Conservation (phyloP, 2,888 invertebrate species). For the Cyclophora albipunctata region DNA sequence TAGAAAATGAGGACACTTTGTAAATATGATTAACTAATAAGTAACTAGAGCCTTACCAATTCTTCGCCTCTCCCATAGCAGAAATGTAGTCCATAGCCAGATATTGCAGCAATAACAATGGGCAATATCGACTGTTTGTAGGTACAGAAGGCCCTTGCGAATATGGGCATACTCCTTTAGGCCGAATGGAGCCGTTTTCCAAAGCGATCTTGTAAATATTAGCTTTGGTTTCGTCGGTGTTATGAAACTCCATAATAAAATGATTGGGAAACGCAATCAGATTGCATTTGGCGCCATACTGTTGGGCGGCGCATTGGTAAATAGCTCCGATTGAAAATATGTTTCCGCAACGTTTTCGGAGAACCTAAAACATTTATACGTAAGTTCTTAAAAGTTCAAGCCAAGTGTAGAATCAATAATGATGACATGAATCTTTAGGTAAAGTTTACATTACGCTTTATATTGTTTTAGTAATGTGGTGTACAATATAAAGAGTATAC, state of each 20-base stretch:
- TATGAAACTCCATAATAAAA: slow-evolving; percentile 47
- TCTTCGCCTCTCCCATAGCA: slow-evolving; percentile 36
- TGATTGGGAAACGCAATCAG: slow-evolving; percentile 51
- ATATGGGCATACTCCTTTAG: slow-evolving; percentile 45
- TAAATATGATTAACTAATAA: too few relatives aligned
- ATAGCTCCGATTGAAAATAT: slow-evolving; percentile 36
- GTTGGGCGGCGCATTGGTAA: slow-evolving; percentile 44
- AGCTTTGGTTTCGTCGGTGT: slow-evolving; percentile 14
- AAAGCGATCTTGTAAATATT: slow-evolving; percentile 37
- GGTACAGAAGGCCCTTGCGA: slow-evolving; percentile 9
- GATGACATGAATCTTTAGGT: too few relatives aligned
- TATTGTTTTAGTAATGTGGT: too few relatives aligned
- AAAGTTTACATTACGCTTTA: too few relatives aligned
- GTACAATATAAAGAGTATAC: too few relatives aligned
- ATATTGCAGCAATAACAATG: slow-evolving; percentile 38
- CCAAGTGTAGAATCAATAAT: too few relatives aligned
- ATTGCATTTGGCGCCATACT: slow-evolving; percentile 42
- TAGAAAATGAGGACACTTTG: too few relatives aligned
- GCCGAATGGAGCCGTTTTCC: slow-evolving; percentile 32
- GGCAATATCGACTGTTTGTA: slow-evolving; percentile 25
- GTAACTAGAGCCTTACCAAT: slow-evolving; percentile 29
- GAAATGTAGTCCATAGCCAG: slow-evolving; percentile 32
- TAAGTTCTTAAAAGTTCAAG: neutral
- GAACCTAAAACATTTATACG: slow-evolving; percentile 32
- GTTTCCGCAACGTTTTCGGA: slow-evolving; percentile 35